Evolutionary conservation across 2,113 vertebrate genomes (phyloP).

Genomic region (Oreochromis aureus): DNA sequence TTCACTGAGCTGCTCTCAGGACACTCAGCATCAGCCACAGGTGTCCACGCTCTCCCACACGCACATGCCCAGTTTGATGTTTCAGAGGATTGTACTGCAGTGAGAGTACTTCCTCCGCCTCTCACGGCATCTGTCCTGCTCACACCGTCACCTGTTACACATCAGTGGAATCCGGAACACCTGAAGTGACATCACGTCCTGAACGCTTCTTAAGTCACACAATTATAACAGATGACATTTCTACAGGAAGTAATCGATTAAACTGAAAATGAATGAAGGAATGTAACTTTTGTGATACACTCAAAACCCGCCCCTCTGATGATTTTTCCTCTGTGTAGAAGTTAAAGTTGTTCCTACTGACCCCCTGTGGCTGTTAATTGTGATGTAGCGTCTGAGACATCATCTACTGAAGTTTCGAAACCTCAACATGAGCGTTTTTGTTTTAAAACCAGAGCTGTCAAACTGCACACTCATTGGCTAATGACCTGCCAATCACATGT

Average conservation of each 20-base stretch:
- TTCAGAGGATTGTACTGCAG: neutral
- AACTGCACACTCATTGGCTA: fast-evolving
- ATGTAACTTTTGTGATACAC: neutral
- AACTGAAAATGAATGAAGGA: neutral
- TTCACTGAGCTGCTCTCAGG: neutral
- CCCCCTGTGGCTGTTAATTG: neutral
- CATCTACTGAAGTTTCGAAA: neutral
- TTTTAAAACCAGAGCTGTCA: neutral
- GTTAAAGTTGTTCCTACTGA: neutral
- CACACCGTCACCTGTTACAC: neutral
- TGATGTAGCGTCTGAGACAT: neutral
- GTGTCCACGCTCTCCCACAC: neutral
- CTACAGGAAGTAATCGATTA: neutral
- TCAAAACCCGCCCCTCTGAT: neutral
- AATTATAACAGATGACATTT: neutral
- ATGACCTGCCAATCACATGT: neutral
- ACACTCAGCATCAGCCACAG: neutral
- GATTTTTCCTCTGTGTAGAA: neutral
- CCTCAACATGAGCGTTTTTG: neutral
- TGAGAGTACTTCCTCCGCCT: neutral
- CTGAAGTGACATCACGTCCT: neutral
- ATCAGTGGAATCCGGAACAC: neutral
- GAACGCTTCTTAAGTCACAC: neutral
- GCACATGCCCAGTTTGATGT: fast-evolving
- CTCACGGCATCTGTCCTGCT: neutral